These are phyloP conservation scores for Pachliopta kotzebuea DNA, from an alignment of 2,888 invertebrate species.

Conservation along the genomic window DNA sequence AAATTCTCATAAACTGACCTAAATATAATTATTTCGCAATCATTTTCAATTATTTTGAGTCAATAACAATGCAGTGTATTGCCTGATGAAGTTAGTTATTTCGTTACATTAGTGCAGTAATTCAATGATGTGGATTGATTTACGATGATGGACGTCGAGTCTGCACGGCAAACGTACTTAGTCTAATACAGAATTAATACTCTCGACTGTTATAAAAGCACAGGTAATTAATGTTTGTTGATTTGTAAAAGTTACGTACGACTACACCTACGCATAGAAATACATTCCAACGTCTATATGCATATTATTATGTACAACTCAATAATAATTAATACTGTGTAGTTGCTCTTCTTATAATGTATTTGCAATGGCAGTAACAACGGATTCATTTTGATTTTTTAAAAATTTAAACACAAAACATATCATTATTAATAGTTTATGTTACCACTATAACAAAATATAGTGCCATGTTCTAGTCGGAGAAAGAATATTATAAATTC, in stretches of 20 bases:
- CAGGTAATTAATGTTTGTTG: conserved; percentile 13
- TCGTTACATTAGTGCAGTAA: conserved; percentile 10
- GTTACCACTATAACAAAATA: too few species aligned
- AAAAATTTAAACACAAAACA: too few species aligned
- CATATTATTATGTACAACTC: too few species aligned
- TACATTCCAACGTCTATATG: not conserved
- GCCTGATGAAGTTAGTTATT: conserved; percentile 2
- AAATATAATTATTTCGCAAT: too few species aligned
- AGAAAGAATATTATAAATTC: too few species aligned
- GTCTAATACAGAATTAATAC: conserved; percentile 6
- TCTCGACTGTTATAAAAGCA: not conserved
- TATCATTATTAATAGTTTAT: too few species aligned
- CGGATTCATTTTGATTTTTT: too few species aligned
- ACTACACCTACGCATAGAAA: conserved; percentile 10
- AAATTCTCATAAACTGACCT: too few species aligned
- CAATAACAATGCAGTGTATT: not conserved
- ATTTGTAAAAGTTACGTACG: conserved; percentile 10
- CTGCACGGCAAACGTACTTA: not conserved
- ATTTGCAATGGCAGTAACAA: too few species aligned
- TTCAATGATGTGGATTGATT: conserved; percentile 5
- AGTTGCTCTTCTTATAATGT: too few species aligned
- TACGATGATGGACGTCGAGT: not conserved
- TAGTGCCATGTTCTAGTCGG: too few species aligned
- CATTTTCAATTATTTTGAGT: not conserved
- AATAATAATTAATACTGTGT: too few species aligned